phyloP scores from a whole-genome alignment of 2,888 invertebrate genomes.

The Fragum fragum region DNA sequence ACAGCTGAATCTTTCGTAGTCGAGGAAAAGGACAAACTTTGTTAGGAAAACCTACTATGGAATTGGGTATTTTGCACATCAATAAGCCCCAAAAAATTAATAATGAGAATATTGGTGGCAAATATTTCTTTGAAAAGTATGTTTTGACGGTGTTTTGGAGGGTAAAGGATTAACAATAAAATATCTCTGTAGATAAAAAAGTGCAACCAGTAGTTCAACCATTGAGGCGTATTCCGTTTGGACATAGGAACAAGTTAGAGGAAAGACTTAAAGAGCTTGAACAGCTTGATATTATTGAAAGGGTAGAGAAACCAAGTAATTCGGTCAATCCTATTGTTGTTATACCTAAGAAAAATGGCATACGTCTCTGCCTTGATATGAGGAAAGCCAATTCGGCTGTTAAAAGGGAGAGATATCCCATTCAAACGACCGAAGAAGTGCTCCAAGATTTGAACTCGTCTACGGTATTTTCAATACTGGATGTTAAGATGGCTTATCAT shows the following conservation, averaged over 20 bases:
- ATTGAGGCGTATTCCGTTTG: neutral
- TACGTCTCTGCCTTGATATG: constrained; percentile 62
- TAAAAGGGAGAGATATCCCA: constrained; percentile 50
- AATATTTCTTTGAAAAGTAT: no score
- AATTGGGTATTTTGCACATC: no score
- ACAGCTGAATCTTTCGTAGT: no score
- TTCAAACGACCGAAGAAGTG: constrained; percentile 54
- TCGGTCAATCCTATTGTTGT: no score
- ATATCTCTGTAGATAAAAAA: neutral
- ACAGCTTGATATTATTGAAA: no score
- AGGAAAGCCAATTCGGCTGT: constrained; percentile 54
- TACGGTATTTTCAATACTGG: constrained; percentile 55
- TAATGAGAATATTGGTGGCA: no score
- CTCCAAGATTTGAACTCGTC: constrained; percentile 53
- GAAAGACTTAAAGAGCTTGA: neutral
- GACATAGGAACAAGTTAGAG: neutral
- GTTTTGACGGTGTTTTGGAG: no score
- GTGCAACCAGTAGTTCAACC: neutral
- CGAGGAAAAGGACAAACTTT: no score
- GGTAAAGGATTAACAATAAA: neutral
- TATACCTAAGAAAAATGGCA: neutral
- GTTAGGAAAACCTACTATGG: no score
- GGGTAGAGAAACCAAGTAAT: neutral
- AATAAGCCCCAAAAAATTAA: no score
- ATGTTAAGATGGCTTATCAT: constrained; percentile 50